Percentiles rank a stretch among this genome's conserved stretches.
These are phyloP conservation scores for Anthoscopus minutus DNA, from an alignment of 2,113 vertebrate genomes.

Conservation along the genomic window DNA sequence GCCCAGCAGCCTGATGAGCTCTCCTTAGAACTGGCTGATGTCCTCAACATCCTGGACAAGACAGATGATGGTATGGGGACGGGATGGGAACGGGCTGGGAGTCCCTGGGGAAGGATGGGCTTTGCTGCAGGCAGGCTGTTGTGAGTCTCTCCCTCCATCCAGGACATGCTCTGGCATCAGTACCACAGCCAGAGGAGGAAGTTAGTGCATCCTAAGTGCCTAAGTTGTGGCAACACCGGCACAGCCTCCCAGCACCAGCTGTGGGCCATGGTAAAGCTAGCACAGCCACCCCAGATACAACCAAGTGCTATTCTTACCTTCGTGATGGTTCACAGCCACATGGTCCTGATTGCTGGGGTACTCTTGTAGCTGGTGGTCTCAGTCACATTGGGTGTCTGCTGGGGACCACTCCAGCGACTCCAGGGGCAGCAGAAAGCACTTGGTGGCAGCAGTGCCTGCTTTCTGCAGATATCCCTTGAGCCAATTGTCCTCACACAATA, in stretches of 20 bases:
- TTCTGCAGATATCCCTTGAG: not conserved
- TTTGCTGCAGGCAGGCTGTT: not conserved
- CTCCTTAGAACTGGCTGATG: conserved; percentile 89
- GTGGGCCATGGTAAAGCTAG: not conserved
- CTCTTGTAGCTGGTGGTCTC: not conserved
- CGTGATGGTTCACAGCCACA: not conserved
- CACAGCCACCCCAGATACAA: not conserved
- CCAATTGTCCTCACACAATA: accelerated
- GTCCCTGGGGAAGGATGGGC: not conserved
- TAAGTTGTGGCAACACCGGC: not conserved
- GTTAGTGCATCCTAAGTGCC: not conserved
- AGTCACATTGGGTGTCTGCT: not conserved
- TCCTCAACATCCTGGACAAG: conserved; percentile 89
- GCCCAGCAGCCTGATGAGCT: conserved; percentile 93
- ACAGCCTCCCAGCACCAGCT: not conserved
- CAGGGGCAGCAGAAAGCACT: not conserved
- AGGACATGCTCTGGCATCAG: accelerated
- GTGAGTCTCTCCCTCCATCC: not conserved
- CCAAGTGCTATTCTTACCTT: not conserved
- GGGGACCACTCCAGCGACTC: not conserved
- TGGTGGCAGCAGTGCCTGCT: not conserved
- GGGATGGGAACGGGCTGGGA: not conserved
- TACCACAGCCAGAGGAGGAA: not conserved
- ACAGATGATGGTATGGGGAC: conserved; percentile 81
- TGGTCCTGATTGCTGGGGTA: not conserved